Evolutionary conservation across 1,140 invertebrate genomes (phyloP).

Genomic region (Eulimnadia texana): DNA sequence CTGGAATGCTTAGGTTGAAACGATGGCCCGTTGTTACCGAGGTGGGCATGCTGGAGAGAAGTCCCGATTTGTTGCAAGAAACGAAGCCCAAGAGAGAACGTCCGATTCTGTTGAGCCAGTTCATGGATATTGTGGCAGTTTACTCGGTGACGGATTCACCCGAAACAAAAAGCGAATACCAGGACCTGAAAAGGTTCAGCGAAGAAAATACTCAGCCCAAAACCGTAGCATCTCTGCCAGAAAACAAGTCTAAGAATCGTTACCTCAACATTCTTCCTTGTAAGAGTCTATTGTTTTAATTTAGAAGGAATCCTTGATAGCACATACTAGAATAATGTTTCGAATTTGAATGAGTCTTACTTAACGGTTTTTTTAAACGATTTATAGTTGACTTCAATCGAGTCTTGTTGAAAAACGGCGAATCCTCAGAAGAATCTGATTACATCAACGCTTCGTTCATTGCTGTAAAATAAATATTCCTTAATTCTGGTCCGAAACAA

Average conservation of each 20-base stretch:
- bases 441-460: slow-evolving; percentile 5
- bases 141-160: neutral
- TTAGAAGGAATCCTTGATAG: too few species aligned
- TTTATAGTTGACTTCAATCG: neutral
- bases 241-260: neutral
- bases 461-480: neutral
- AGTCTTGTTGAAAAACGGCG: neutral
- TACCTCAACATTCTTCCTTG: neutral
- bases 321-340: too few species aligned
- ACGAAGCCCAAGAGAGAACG: neutral
- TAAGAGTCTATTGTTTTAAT: neutral
- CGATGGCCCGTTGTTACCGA: too few species aligned
- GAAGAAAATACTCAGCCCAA: neutral
- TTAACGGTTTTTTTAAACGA: neutral
- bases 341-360: too few species aligned
- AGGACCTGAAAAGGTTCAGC: neutral
- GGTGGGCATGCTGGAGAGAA: too few species aligned
- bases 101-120: neutral
- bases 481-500: neutral
- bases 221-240: neutral
- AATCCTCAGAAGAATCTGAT: neutral
- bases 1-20: too few species aligned
- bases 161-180: neutral
- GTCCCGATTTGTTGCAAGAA: too few species aligned
- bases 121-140: neutral